Conservation (phyloP, 2,888 invertebrate genomes). For the Prosapia bicincta region DNA sequence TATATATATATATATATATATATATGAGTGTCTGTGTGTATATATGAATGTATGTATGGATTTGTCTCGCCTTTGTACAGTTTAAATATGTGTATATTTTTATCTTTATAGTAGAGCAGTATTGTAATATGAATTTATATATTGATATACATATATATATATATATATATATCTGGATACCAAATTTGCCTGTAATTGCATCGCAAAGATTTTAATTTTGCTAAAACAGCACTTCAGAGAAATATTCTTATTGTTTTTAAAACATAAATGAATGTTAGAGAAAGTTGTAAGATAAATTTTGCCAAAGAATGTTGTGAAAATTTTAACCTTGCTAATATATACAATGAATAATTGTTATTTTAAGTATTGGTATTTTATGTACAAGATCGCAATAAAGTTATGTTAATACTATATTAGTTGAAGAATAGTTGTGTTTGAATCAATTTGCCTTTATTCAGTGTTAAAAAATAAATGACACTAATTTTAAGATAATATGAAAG, state of each 20-base stretch:
- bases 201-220: not conserved
- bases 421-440: not conserved
- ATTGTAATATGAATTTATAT: not conserved
- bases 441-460: not conserved
- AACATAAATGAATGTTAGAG: not conserved
- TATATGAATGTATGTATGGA: not conserved
- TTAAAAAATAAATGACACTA: too few species aligned
- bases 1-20: too few species aligned
- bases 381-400: not conserved
- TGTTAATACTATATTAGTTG: not conserved
- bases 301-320: not conserved
- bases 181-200: not conserved
- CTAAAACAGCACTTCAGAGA: not conserved
- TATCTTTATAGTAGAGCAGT: not conserved
- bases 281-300: not conserved
- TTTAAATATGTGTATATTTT: constrained; percentile 9
- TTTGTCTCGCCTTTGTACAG: constrained; percentile 27
- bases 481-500: too few species aligned
- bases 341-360: not conserved
- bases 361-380: not conserved
- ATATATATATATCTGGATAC: not conserved
- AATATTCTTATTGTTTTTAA: not conserved
- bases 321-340: not conserved
- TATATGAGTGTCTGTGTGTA: too few species aligned
- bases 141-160: not conserved